Evolutionary conservation across 1,140 invertebrate genomes (phyloP).

Genomic region (Conus betulinus): DNA sequence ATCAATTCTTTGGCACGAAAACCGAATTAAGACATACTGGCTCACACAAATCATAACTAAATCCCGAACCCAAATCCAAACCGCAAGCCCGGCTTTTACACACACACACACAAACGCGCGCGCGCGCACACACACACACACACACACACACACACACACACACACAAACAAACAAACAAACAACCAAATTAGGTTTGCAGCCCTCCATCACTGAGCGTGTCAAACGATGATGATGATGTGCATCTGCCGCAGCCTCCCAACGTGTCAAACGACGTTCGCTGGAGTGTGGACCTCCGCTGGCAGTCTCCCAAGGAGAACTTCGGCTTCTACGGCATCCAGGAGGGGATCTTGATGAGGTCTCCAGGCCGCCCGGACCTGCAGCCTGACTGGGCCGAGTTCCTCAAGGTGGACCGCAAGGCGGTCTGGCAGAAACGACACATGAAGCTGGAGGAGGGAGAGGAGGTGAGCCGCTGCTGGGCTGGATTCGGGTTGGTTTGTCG

Average conservation of each 20-base stretch:
- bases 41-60: too few relatives aligned
- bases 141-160: constrained; percentile 13
- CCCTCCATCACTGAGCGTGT: too few relatives aligned
- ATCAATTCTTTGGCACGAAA: too few relatives aligned
- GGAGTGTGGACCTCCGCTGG: constrained; percentile 73
- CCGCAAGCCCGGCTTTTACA: not conserved
- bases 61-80: too few relatives aligned
- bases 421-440: constrained; percentile 44
- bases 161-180: not conserved
- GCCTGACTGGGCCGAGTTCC: constrained; percentile 66
- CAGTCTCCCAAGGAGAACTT: constrained; percentile 61
- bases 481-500: not conserved
- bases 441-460: constrained; percentile 22
- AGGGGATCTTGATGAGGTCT: constrained; percentile 62
- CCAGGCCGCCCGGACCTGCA: constrained; percentile 57
- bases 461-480: not conserved
- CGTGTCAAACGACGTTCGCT: constrained; percentile 68
- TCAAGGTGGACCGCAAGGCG: constrained; percentile 54
- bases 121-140: constrained; percentile 9
- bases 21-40: too few relatives aligned
- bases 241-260: constrained; percentile 61
- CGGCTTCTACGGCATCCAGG: constrained; percentile 70
- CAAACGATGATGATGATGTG: too few relatives aligned
- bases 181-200: too few relatives aligned
- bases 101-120: constrained; percentile 11